phyloP scores from a whole-genome alignment of 2,797 vertebrate genomes.

The Antrozous pallidus region DNA sequence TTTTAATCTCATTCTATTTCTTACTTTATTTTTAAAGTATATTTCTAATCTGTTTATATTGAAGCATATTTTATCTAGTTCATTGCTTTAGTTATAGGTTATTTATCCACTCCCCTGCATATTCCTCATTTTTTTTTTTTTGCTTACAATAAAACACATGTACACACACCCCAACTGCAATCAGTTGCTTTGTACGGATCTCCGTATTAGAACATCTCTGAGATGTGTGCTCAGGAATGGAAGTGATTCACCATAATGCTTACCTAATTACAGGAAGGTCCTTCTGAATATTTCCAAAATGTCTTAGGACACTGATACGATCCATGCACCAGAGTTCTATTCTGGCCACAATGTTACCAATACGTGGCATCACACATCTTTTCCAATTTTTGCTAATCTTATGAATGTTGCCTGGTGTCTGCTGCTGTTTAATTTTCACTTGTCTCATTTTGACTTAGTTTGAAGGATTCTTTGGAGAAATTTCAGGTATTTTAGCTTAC shows the following conservation, averaged over 20 bases:
- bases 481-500: not conserved
- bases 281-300: not conserved
- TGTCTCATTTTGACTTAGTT: constrained; percentile 34
- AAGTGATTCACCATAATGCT: not conserved
- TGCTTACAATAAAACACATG: not conserved
- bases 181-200: not conserved
- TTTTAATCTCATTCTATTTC: not conserved
- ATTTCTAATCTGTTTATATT: not conserved
- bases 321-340: not conserved
- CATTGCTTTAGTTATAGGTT: not conserved
- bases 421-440: not conserved
- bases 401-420: not conserved
- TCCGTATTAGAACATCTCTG: not conserved
- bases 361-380: not conserved
- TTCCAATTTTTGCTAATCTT: not conserved
- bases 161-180: not conserved
- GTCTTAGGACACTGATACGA: not conserved
- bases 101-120: not conserved
- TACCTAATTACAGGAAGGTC: not conserved
- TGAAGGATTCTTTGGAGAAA: not conserved
- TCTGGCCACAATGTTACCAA: not conserved
- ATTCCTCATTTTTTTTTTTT: not conserved
- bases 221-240: not conserved
- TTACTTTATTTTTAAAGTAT: not conserved
- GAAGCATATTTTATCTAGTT: not conserved